Base-by-base conservation (phyloP, 2,797 vertebrate species). In the Cygnus olor region DNA sequence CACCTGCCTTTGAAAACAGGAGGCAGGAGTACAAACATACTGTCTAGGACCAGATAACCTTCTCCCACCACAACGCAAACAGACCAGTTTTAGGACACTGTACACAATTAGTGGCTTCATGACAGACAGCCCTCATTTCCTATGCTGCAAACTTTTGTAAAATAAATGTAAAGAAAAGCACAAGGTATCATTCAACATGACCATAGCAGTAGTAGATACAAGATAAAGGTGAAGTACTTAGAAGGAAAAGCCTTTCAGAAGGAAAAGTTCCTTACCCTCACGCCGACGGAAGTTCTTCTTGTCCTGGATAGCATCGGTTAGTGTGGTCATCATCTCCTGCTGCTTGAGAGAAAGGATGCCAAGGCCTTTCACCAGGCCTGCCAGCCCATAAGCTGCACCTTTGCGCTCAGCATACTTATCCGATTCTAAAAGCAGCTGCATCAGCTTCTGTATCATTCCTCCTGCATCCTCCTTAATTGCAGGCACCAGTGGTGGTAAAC, bases 281-380 rank as follows among this genome's bases (percentile, higher is more conserved):
- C 99, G 98, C 27, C 99, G 98, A 63, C 99, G 98, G 96, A 99
- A 99, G 97, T 99, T 99, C 96, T 99, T 99, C 98, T 99, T 99
- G 97, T 99, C 99, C 97, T 99, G 99, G 94, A 99, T 99, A 93
- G 99, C 99, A 16, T 99, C 99, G 0, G 99, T 99, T 86, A 99
- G 97, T 0, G 99, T 99, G 76, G 98, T 98, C 99, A 99, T 99
- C 98, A 99, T 99, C 60, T 99, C 99, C 97, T 99, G 99, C 97
- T 99, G 99, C 95, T 99, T 99, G 54, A 99, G 99, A 0, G 99
- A 99, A 60, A 99, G 98, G 96, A 99, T 99, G 44, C 99, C 99
- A 12, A 99, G 98, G 47, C 99, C 99, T 88, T 99, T 99, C 82
- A 99, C 99, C 95, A 99, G 98, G 8, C 99, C 99, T 0, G 99